Evolutionary conservation across 1,140 invertebrate genomes (phyloP), one percentile per base, ranked within the genome.

Genomic region (Zaprionus tsacasi): DNA sequence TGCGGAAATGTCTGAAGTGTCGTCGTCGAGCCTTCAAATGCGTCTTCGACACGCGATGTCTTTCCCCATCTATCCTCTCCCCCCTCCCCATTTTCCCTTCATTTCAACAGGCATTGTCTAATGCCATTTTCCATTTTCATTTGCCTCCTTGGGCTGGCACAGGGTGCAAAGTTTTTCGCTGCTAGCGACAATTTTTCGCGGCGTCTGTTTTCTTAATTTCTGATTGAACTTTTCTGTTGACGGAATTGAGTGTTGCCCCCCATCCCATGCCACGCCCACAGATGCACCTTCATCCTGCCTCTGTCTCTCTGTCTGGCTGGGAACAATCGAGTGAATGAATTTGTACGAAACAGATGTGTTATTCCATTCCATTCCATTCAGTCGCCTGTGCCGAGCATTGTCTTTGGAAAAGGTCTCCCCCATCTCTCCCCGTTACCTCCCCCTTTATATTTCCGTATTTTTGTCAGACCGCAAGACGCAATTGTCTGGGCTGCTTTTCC

Each of bases 191-290:
- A 79, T 88, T 89, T 89, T 89, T 76, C 74, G 74, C 72, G 76
- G 78, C 85, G 85, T 78, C 75, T 85, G 85, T 90, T 90, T 88
- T 89, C 83, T 90, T 88, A 88, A 88, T 90, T 88, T 88, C 86
- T 89, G 85, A 89, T 89, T 90, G 85, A 89, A 89, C 81, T 89
- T 89, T 90, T 89, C 78, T 89, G 85, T 83, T 89, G 85, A 88
- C 78, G 85, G 85, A 83, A 81, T 81, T 66, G 64, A 82, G 66
- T 80, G 72, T 82, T 65, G 70, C 59, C 25, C 35, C 21, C 21
- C 21, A 1, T 2, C 21, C 21, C 27, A 30, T 33, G 6, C 15
- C 38, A 11, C 30, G 30, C 48, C 40, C 54, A 17, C 43, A 15
- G 27, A 38, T 40, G 8, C 25, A 30, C 43, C n/a, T 3, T 12